A percentile compares a stretch with the other conserved stretches of the same genome.
phyloP scores from a whole-genome alignment of 2,113 vertebrate species.

The Jacana jacana region DNA sequence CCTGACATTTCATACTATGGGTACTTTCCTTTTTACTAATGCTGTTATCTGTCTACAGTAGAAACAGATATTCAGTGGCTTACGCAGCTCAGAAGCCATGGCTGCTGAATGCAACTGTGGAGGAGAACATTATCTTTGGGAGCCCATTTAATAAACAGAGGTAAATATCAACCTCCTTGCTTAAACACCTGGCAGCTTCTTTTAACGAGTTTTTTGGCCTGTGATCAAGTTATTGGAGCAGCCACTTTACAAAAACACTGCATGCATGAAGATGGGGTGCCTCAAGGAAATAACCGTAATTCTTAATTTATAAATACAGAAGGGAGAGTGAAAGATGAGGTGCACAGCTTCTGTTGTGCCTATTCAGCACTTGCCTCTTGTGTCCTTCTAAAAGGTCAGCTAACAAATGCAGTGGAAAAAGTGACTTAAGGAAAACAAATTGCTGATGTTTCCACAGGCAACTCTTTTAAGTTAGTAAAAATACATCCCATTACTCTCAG shows the following conservation, averaged over 20 bases:
- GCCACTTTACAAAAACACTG: not conserved
- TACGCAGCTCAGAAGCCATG: conserved; percentile 97
- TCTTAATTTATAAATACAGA: not conserved
- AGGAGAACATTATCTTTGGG: conserved; percentile 97
- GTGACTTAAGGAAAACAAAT: not conserved
- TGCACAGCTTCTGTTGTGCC: not conserved
- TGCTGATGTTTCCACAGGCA: not conserved
- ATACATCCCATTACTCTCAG: not conserved
- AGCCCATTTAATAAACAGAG: conserved; percentile 94
- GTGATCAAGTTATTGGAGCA: not conserved
- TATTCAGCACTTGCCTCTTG: not conserved
- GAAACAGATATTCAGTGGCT: conserved; percentile 93
- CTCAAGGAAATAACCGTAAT: not conserved
- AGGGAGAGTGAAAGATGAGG: not conserved
- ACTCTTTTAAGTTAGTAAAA: not conserved
- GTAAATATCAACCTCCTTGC: conserved; percentile 63
- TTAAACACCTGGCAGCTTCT: not conserved
- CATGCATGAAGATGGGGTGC: not conserved
- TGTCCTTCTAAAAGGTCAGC: not conserved
- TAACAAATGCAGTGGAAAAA: not conserved
- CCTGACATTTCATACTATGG: not conserved
- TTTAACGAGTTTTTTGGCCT: not conserved
- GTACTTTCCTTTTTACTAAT: not conserved
- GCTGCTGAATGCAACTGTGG: conserved; percentile 95
- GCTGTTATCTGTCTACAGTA: conserved; percentile 66